Conservation (phyloP, 2,797 vertebrate species). For the Protonibea diacanthus region DNA sequence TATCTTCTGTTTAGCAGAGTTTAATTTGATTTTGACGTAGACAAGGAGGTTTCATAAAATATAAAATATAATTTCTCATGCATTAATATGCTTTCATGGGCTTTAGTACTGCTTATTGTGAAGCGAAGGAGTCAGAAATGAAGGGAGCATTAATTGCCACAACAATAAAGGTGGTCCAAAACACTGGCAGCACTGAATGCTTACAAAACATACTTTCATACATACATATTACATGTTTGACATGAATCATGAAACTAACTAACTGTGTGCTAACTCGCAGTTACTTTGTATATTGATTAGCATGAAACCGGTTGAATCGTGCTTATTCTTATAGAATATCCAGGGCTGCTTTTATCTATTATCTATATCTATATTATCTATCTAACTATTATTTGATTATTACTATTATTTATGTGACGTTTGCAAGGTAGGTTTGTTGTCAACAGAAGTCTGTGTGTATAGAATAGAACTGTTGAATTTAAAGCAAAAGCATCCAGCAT, state of each 20-base stretch:
- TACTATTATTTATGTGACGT: neutral
- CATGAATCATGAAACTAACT: too few species aligned
- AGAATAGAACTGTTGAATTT: too few species aligned
- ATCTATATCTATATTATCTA: too few species aligned
- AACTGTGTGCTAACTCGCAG: neutral
- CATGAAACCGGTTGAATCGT: neutral
- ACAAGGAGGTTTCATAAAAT: neutral
- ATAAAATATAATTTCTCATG: neutral
- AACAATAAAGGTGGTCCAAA: neutral
- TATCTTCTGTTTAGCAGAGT: neutral
- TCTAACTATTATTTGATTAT: too few species aligned
- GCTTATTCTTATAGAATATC: neutral
- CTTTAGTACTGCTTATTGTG: neutral
- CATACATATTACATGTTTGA: neutral
- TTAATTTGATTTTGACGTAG: conserved; percentile 16
- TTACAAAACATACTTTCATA: neutral
- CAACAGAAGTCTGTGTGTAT: too few species aligned
- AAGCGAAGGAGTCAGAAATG: neutral
- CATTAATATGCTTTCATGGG: neutral
- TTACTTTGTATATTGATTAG: neutral
- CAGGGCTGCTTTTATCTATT: neutral
- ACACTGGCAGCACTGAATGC: too few species aligned
- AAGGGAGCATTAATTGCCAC: neutral
- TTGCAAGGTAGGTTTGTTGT: too few species aligned
- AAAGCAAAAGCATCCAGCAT: too few species aligned